A percentile compares a stretch with the other conserved stretches of the same genome.
Evolutionary conservation across 37 sponge, comb jelly and placozoan species (phyloP).

Genomic region (Crambe crambe): DNA sequence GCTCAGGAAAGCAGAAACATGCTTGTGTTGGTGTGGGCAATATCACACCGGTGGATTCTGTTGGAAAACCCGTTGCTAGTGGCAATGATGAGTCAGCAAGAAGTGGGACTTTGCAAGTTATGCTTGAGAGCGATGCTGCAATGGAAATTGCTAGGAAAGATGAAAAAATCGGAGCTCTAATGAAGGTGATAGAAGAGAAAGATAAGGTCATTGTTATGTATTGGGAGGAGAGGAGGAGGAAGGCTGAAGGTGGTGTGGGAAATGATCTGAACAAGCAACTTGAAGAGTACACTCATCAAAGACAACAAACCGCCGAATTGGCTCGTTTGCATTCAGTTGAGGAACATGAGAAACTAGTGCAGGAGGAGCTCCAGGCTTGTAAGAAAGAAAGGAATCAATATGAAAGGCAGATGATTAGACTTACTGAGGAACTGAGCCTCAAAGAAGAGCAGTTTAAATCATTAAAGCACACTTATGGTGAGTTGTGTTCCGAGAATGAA

Average conservation of each 20-base stretch:
- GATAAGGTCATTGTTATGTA: background rate
- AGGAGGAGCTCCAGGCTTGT: background rate
- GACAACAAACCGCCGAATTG: background rate
- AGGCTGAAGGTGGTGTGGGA: background rate
- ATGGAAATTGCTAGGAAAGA: background rate
- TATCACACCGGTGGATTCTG: background rate
- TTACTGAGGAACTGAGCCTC: background rate
- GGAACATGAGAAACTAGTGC: background rate
- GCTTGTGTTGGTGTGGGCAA: background rate
- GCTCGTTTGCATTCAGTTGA: background rate
- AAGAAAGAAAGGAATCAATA: background rate
- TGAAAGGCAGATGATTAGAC: background rate
- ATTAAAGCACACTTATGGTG: background rate
- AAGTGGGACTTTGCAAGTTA: background rate
- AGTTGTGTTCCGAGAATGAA: background rate
- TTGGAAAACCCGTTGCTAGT: background rate
- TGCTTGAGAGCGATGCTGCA: background rate
- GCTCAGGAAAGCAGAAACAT: background rate
- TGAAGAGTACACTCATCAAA: background rate
- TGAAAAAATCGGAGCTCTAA: background rate
- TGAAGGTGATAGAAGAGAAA: background rate
- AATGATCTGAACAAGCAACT: too few species aligned
- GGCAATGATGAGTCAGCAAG: background rate
- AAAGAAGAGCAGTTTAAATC: background rate
- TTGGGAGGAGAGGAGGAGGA: background rate